Evolutionary conservation across 2,888 invertebrate species (phyloP).

Genomic region (Stenodera caucasica): DNA sequence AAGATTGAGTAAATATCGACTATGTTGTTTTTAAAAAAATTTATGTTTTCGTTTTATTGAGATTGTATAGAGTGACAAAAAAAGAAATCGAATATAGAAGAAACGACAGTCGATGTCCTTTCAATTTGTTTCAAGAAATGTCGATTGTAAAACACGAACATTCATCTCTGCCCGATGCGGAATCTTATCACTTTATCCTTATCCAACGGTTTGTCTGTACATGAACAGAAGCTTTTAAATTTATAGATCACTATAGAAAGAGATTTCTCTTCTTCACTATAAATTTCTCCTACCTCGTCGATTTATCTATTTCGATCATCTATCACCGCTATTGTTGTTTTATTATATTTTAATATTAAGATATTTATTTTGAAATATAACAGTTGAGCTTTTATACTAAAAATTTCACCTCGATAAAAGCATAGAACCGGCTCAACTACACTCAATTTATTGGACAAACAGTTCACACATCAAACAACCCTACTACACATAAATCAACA

Average conservation of each 20-base stretch:
- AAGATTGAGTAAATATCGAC: too few relatives aligned
- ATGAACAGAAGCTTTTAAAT: slow-evolving; percentile 2
- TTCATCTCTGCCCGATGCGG: not conserved
- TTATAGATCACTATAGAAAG: not conserved
- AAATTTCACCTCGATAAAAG: not conserved
- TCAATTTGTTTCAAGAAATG: not conserved
- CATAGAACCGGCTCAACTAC: not conserved
- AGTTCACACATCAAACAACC: slow-evolving; percentile 13
- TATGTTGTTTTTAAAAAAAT: too few relatives aligned
- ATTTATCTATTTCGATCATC: not conserved
- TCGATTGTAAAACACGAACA: not conserved
- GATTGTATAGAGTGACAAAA: not conserved
- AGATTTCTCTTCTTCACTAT: not conserved
- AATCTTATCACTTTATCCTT: not conserved
- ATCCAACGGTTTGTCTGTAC: not conserved
- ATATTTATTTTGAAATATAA: too few relatives aligned
- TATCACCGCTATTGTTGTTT: too few relatives aligned
- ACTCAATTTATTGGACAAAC: slow-evolving; percentile 20
- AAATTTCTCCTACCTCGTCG: not conserved
- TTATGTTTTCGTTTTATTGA: too few relatives aligned
- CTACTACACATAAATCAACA: slow-evolving; percentile 15
- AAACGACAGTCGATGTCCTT: not conserved
- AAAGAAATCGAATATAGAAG: not conserved
- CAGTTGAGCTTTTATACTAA: not conserved
- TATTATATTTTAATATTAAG: too few relatives aligned